Evolutionary conservation across 2,797 vertebrate genomes (phyloP), one percentile per base, ranked within the genome.

Genomic region (Manis javanica): DNA sequence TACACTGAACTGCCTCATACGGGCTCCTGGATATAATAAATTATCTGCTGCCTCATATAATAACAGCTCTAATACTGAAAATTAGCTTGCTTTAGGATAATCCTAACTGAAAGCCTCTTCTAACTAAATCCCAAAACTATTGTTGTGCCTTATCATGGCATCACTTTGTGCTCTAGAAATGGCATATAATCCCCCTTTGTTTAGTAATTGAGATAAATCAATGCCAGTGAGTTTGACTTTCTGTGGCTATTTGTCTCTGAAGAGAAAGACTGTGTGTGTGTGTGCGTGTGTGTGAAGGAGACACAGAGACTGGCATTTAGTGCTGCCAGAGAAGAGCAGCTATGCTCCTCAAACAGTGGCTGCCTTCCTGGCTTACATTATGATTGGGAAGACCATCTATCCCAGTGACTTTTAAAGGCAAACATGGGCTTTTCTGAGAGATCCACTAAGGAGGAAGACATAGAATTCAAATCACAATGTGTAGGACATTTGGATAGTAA

Each of bases 401-500:
- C 46, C 57, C 29, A 23, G 2, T 69, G 63, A 61, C n/a, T 72
- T 83, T 86, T 59, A 88, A 69, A 91, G 42, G 31, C 77, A 71
- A 91, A 49, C 42, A 16, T 11, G 31, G 59, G 61, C 71, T 94
- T 90, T 95, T 63, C 81, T 49, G 39, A 92, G 75, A 83, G 79
- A 78, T 53, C 79, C 34, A n/a, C 6, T 42, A 29, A 24, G 5
- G 31, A 93, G 53, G 21, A 83, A 87, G 92, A 91, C 34, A 53
- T 0, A n/a, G 53, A 92, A 86, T 71, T 89, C 77, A 91, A 57
- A 16, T 18, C 68, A 78, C 79, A 61, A 29, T 18, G 37, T n/a
- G n/a, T 18, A 57, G 61, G 71, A 71, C 92, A 42, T 96, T 94
- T 94, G 95, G 90, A 53, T 29, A 68, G 90, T 92, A 72, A 90